Base-by-base conservation (phyloP, 2,113 vertebrate species). In the Nanorana parkeri region DNA sequence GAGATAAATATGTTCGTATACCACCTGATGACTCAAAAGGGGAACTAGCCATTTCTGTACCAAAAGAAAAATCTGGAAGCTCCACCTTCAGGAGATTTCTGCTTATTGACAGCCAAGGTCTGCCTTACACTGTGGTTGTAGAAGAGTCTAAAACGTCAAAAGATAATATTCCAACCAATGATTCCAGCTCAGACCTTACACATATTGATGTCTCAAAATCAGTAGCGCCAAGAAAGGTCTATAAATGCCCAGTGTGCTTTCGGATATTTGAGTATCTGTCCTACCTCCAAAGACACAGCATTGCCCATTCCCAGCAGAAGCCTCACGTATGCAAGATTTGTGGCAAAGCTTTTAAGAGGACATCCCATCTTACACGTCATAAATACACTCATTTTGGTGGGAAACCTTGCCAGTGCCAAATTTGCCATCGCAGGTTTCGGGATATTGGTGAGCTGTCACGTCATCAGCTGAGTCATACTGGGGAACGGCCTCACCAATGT, bases 261-360 rank as follows among this genome's bases (percentile, higher is more conserved):
- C 91, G 95, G 16, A 90, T 93, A 84, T 97, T 96, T 81, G 94
- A 95, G 91, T 96, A 95, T 91, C 90, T 95, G 79, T 96, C 95
- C 0, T 95, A 96, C 87, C 92, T 96, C 11, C 95, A 95, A 87
- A 93, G 95, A 16, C 96, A 96, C 84, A 95, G 94, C 87, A 94
- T 96, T 88, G 94, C 95, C 0, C 95, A 96, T 89, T 96, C 94
- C 0, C 93, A 96, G 89, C 94, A 90, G 87, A 96, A 96, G 89
- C 95, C 96, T 10, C 95, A 96, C 3, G 87, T 92, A 11, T 96
- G 95, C 28, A 89, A 93, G 85, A 91, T 93, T 67, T 97, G 95
- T 13, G 94, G 93, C 72, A 97, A 96, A 85, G 94, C 94, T 64
- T 96, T 96, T 91, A 96, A 96, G 88, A 92, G 94, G 78, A 94